phyloP scores from a whole-genome alignment of 1,140 invertebrate species.

The Drosophila quadrilineata region DNA sequence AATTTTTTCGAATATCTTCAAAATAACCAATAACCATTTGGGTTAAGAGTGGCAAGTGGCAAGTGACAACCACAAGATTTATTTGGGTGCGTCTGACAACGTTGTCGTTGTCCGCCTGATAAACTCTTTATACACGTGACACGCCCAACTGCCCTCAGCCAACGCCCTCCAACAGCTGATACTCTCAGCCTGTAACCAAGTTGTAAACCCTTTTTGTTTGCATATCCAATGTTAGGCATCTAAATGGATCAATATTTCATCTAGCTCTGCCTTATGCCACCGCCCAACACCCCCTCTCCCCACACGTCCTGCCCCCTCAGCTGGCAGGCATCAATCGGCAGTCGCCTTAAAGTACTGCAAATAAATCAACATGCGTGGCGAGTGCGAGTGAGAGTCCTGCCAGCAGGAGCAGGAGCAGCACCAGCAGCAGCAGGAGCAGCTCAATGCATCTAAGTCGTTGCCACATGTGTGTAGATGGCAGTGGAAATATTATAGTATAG shows the following conservation, averaged over 20 bases:
- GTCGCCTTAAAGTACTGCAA: slow-evolving; percentile 45
- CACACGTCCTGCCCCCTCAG: background rate
- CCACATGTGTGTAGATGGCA: slow-evolving; percentile 35
- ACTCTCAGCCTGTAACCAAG: slow-evolving; percentile 17
- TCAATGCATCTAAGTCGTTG: slow-evolving; percentile 1
- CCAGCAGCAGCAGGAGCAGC: too few species aligned
- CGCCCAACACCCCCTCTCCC: background rate
- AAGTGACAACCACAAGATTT: slow-evolving; percentile 29
- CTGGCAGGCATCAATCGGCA: too few species aligned
- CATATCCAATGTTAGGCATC: slow-evolving; percentile 19
- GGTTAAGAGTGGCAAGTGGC: background rate
- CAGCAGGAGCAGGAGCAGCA: too few species aligned
- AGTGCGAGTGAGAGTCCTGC: too few species aligned
- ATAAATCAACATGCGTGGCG: slow-evolving; percentile 51
- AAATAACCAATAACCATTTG: slow-evolving; percentile 7
- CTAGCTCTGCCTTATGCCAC: slow-evolving; percentile 1
- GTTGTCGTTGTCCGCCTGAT: slow-evolving; percentile 10
- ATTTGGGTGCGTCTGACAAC: slow-evolving; percentile 38
- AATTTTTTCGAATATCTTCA: slow-evolving; percentile 29
- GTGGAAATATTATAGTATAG: too few species aligned
- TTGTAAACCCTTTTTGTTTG: slow-evolving; percentile 45
- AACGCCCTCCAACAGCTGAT: too few species aligned
- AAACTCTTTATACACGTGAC: slow-evolving; percentile 12
- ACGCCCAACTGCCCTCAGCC: too few species aligned
- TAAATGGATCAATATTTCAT: slow-evolving; percentile 69